Base-by-base conservation (phyloP, 1,140 invertebrate species). In the Potamilus streckersoni region DNA sequence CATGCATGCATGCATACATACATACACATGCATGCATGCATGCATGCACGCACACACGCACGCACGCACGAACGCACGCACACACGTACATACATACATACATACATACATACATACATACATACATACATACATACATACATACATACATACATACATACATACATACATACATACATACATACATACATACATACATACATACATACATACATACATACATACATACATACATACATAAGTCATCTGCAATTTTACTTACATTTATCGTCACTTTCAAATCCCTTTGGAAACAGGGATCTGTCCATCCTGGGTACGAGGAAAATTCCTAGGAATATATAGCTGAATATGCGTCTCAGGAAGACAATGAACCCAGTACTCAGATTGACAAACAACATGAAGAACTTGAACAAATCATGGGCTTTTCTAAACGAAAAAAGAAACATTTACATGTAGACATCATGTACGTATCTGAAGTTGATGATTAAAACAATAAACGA, bases 221-320 rank as follows among this genome's bases (percentile, higher is more conserved):
- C 38, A 8, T 49, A 49, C 38, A 49, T 49, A 49, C 5, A 49
- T 60, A 49, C 38, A 49, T 49, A 49, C 38, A 49, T 49, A 8
- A 49, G 11, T 49, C 38, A 49, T 49, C 38, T 8, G 38, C 38
- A 74, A 19, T 73, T 63, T 31, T n/a, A 78, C 71, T 57, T 67
- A 84, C 80, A 79, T 69, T 69, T 79, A 69, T 83, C 80, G 59
- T 71, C 67, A 20, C 19, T n/a, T 64, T 81, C 80, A n/a, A 71
- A 78, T 16, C 72, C 69, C 23, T 70, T 55, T 63, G 79, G 78
- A 5, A 78, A 74, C 11, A 83, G 58, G 71, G 79, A 78, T 55
- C 74, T 23, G 57, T 81, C 79, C 65, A 83, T 73, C 4, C 81
- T 49, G 3, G 72, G 79, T 27, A 80, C 65, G 59, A 78, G 69